Percentiles rank a stretch among this genome's conserved stretches.
Evolutionary conservation across 1,140 invertebrate species (phyloP).

Genomic region (Paramacrobiotus metropolitanus): DNA sequence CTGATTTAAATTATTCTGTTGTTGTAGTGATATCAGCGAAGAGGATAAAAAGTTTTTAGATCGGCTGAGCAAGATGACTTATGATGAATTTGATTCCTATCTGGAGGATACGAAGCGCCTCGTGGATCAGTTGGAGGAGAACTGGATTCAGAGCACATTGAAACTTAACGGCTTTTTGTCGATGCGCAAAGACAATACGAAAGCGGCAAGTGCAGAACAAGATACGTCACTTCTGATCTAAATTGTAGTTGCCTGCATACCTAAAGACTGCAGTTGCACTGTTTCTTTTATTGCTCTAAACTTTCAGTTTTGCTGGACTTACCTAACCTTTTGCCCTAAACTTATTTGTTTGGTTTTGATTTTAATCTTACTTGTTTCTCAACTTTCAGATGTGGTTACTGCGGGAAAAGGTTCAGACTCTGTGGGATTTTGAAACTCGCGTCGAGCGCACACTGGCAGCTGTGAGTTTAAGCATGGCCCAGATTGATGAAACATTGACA

Average conservation of each 20-base stretch:
- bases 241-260: too few species aligned
- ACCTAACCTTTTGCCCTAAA: neutral
- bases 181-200: neutral
- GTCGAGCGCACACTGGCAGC: neutral
- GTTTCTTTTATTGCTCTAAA: neutral
- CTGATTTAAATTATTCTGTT: too few species aligned
- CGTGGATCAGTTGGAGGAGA: constrained; percentile 1
- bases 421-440: neutral
- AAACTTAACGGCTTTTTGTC: neutral
- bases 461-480: neutral
- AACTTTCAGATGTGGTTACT: neutral
- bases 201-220: neutral
- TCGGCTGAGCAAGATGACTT: neutral
- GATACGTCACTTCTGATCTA: too few species aligned
- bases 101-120: neutral
- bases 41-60: neutral
- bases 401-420: neutral
- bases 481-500: neutral
- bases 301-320: neutral
- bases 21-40: neutral
- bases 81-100: neutral
- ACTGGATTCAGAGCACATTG: neutral
- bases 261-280: neutral
- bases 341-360: neutral
- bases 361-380: neutral